A percentile compares a stretch with the other conserved stretches of the same genome.
These are phyloP conservation scores for Cecropterus lyciades DNA, from an alignment of 1,140 invertebrate genomes.

Conservation along the genomic window DNA sequence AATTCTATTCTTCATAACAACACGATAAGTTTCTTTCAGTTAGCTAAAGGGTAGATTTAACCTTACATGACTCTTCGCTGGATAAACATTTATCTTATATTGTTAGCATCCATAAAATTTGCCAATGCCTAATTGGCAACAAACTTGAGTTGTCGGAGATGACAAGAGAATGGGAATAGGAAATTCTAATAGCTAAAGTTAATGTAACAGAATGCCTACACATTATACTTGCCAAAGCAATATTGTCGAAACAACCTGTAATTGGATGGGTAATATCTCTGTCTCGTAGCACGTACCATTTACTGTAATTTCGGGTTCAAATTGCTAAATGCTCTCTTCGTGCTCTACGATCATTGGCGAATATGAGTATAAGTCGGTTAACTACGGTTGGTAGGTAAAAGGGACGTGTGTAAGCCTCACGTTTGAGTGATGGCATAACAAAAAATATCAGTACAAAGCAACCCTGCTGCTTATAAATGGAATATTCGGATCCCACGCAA, in stretches of 20 bases:
- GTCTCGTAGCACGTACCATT: slow-evolving; percentile 45
- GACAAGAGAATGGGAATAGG: neutral
- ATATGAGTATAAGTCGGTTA: slow-evolving; percentile 53
- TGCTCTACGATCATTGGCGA: slow-evolving; percentile 47
- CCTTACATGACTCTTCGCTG: no score
- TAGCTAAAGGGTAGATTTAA: neutral
- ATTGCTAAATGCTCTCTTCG: slow-evolving; percentile 57
- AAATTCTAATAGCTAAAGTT: slow-evolving; percentile 1
- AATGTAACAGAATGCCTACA: neutral
- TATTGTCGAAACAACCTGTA: slow-evolving; percentile 38
- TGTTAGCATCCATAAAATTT: neutral
- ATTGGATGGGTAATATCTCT: slow-evolving; percentile 44
- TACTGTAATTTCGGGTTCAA: slow-evolving; percentile 58
- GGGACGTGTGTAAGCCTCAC: slow-evolving; percentile 61
- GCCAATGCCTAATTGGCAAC: neutral
- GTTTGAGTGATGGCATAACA: slow-evolving; percentile 67
- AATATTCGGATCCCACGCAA: slow-evolving; percentile 62
- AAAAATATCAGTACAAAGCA: slow-evolving; percentile 68
- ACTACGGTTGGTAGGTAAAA: slow-evolving; percentile 53
- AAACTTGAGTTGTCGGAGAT: neutral
- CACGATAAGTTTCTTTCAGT: no score
- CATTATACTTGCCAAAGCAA: slow-evolving; percentile 6
- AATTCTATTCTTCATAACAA: no score
- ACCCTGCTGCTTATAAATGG: slow-evolving; percentile 79
- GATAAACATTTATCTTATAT: neutral